Base-by-base conservation (phyloP, 64 coral and sea anemone genomes). In the Montipora foliosa region DNA sequence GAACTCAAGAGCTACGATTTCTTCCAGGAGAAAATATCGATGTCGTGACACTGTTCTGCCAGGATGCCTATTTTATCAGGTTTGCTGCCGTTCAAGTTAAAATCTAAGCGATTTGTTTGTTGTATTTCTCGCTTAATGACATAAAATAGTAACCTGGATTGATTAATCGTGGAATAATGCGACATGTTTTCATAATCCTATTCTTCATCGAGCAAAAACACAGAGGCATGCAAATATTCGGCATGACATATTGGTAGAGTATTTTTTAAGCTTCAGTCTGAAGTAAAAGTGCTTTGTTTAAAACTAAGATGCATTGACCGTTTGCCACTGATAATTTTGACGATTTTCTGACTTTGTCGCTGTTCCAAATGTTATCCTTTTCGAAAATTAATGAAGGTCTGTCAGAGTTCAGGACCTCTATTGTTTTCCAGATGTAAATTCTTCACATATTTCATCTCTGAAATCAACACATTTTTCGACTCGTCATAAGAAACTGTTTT, bases 31-130 rank as follows among this genome's bases (percentile, higher is more conserved):
- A 49, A 80, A 82, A 76, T 76, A 11, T 76, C 37, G 1, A 76
- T 78, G 76, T 50, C 46, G 13, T 49, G 76, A 67, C 44, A 11
- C 2, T 46, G 19, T 16, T 10, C 51, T 14, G 82, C 17, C 82
- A 72, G 44, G 62, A 86, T 86, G 82, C n/a, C 82, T 19, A 72
- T 50, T 86, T 48, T 86, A 72, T 20, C 64, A 86, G 82, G 82
- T 86, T n/a, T 48, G 82, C 45, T 50, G 8, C 62, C 15, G 10
- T 44, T 7, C 4, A 67, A n/a, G 16, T 13, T 6, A 6, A 44
- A 6, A 16, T 19, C 62, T n/a, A 47, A n/a, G 16, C 62, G 37
- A 67, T 19, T 45, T 11, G 61, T 44, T 44, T 62, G 45, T 78
- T 37, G 37, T 78, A 49, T 15, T 13, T 17, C 14, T 17, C 17